These are phyloP conservation scores for Emmelina monodactyla DNA, from an alignment of 2,888 invertebrate genomes.

Conservation along the genomic window DNA sequence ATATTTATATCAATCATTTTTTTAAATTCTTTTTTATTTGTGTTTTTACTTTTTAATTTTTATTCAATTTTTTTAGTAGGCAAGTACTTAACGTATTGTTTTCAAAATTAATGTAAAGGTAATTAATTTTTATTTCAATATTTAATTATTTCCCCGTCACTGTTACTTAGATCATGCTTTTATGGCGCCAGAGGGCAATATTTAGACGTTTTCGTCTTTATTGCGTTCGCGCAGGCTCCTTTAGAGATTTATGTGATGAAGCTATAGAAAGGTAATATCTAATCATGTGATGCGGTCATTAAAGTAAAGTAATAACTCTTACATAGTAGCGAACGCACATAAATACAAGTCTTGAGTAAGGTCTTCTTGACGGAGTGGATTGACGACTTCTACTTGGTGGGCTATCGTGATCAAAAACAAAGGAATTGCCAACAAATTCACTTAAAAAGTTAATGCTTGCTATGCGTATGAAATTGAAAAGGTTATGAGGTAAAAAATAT, in stretches of 20 bases:
- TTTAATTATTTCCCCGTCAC: not conserved
- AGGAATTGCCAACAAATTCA: no score
- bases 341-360: slow-evolving; percentile 55
- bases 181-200: slow-evolving; percentile 7
- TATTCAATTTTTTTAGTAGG: no score
- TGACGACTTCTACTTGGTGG: no score
- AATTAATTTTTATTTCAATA: not conserved
- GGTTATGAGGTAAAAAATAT: no score
- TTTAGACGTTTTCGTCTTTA: slow-evolving; percentile 28
- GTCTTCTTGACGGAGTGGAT: slow-evolving; percentile 46
- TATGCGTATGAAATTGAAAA: no score
- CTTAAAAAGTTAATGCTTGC: no score
- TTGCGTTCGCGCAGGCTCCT: slow-evolving; percentile 24
- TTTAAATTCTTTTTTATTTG: no score
- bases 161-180: not conserved
- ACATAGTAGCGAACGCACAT: slow-evolving; percentile 56
- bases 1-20: no score
- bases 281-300: slow-evolving; percentile 54
- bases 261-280: slow-evolving; percentile 49
- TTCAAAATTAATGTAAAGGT: no score
- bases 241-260: slow-evolving; percentile 53
- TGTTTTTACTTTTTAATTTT: no score
- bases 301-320: slow-evolving; percentile 57
- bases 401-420: no score
- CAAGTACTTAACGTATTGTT: no score